Evolutionary conservation across 2,797 vertebrate genomes (phyloP).

Genomic region (Gymnoscopelus braueri): DNA sequence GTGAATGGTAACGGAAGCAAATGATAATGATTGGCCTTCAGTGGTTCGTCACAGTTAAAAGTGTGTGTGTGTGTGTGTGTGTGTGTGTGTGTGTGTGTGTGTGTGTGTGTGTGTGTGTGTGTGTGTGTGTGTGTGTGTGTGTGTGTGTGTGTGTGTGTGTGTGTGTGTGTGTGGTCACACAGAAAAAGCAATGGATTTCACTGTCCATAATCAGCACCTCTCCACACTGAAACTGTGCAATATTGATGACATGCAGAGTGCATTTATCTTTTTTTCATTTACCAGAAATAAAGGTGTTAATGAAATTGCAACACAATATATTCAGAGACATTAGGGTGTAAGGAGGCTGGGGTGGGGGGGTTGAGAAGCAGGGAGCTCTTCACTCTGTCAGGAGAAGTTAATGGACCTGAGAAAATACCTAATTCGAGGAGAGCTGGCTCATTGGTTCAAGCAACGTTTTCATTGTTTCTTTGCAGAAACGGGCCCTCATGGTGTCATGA

Average conservation of each 20-base stretch:
- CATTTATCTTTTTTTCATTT: constrained; percentile 16
- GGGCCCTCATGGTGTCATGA: too few relatives aligned
- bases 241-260: constrained; percentile 10
- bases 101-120: too few relatives aligned
- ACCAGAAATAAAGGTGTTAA: constrained; percentile 11
- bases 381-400: constrained; percentile 2
- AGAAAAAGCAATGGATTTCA: not conserved
- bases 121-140: too few relatives aligned
- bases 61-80: too few relatives aligned
- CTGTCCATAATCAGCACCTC: constrained; percentile 12
- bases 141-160: too few relatives aligned
- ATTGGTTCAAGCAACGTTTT: not conserved
- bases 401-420: constrained; percentile 8
- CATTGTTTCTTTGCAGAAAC: too few relatives aligned
- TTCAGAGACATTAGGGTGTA: constrained; percentile 15
- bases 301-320: constrained; percentile 24
- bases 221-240: constrained; percentile 16
- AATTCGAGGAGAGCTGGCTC: not conserved
- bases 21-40: not conserved
- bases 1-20: not conserved
- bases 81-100: too few relatives aligned
- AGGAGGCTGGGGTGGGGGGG: not conserved
- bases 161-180: too few relatives aligned
- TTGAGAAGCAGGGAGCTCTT: not conserved
- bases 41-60: not conserved